phyloP scores from a whole-genome alignment of 2,113 vertebrate species.

The Psilopsiagon aurifrons region DNA sequence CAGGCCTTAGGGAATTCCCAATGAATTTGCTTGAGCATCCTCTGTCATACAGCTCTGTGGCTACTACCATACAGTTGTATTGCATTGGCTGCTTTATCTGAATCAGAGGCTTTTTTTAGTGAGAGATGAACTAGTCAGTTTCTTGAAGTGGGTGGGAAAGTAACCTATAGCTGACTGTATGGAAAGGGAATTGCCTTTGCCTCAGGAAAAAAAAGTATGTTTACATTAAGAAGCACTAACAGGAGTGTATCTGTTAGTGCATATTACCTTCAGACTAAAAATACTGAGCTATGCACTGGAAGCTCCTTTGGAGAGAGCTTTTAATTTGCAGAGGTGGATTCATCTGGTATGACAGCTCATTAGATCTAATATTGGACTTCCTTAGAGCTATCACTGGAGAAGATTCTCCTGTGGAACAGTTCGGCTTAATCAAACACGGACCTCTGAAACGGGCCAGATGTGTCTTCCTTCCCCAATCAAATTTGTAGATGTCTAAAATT shows the following conservation, averaged over 20 bases:
- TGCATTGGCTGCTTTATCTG: not conserved
- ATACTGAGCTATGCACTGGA: not conserved
- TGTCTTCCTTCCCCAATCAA: conserved; percentile 16
- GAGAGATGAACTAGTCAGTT: not conserved
- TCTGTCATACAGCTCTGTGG: not conserved
- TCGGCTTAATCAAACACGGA: conserved; percentile 29
- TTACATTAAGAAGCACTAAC: not conserved
- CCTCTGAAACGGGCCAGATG: conserved; percentile 3
- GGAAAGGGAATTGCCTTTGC: not conserved
- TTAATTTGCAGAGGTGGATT: not conserved
- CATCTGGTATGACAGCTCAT: conserved; percentile 12
- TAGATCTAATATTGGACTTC: not conserved
- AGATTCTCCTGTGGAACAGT: conserved; percentile 6
- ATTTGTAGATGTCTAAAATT: not conserved
- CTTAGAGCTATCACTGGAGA: not conserved
- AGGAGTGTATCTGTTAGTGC: not conserved
- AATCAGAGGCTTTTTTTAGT: not conserved
- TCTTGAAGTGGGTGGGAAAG: not conserved
- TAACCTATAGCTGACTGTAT: not conserved
- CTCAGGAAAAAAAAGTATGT: not conserved
- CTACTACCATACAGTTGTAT: not conserved
- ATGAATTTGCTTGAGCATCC: not conserved
- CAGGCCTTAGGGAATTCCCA: not conserved
- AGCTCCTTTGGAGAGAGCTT: not conserved
- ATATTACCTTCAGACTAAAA: not conserved